Base-by-base conservation (phyloP, 1,140 invertebrate species). In the Pygmarrhopalites habei region DNA sequence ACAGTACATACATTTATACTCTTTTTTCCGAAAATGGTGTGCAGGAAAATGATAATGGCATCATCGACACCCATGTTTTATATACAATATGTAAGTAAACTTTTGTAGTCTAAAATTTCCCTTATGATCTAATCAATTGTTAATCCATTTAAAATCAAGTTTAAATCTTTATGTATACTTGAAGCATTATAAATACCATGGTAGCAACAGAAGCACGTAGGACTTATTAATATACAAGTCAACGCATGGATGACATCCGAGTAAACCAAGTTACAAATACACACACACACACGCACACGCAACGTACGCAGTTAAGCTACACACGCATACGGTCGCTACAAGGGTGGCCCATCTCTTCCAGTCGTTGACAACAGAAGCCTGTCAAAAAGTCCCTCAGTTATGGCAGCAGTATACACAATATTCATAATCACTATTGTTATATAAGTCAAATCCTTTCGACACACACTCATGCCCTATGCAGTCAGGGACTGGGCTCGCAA, bases 121-220 rank as follows among this genome's bases (percentile, higher is more conserved):
- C 19, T 17, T n/a, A n/a, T 21, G 44, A 46, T 46, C 15, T 46
- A 46, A 46, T 46, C 44, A 46, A 21, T 19, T 21, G 10, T 46
- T 46, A 46, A 46, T 46, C 44, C 44, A 17, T 46, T 46, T 46
- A 46, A 46, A 46, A 46, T 46, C 44, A 46, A 39, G 35, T 39
- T 39, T 10, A 39, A 39, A 39, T 39, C 7, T 39, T 39, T n/a
- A n/a, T n/a, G n/a, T n/a, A n/a, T n/a, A n/a, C n/a, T n/a, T n/a
- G n/a, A n/a, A n/a, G n/a, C n/a, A n/a, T n/a, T n/a, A n/a, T n/a
- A n/a, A n/a, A n/a, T n/a, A n/a, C n/a, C n/a, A n/a, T n/a, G n/a
- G n/a, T n/a, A n/a, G n/a, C n/a, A n/a, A n/a, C n/a, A n/a, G n/a
- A 39, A 7, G 35, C 35, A 17, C 7, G 35, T 10, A 17, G 35